Evolutionary conservation across 2,888 invertebrate genomes (phyloP).

Genomic region (Sinopyrophorus schimmeli): DNA sequence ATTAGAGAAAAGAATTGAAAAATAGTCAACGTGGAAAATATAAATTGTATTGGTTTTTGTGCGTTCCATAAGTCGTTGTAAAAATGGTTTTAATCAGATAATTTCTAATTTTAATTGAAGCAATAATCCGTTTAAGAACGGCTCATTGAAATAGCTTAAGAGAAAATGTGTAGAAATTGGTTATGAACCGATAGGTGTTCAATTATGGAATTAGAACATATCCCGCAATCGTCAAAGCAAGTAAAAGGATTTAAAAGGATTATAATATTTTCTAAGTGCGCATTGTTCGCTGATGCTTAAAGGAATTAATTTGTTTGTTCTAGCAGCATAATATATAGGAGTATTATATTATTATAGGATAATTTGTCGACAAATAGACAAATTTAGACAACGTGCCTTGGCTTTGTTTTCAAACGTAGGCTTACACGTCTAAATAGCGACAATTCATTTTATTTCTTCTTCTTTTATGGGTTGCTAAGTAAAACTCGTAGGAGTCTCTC

Average conservation of each 20-base stretch:
- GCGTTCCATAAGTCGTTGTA: too few relatives aligned
- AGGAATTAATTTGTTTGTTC: conserved; percentile 11
- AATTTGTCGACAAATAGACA: conserved; percentile 10
- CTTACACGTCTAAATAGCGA: conserved; percentile 8
- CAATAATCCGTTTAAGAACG: too few relatives aligned
- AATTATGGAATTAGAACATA: conserved; percentile 4
- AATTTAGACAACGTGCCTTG: conserved; percentile 9
- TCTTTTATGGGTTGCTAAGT: conserved; percentile 12
- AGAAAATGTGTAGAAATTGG: too few relatives aligned
- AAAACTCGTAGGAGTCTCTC: conserved; percentile 3
- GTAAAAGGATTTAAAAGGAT: conserved; percentile 11
- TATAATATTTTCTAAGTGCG: conserved; percentile 8
- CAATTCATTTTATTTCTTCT: conserved; percentile 3
- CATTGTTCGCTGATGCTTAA: conserved; percentile 9
- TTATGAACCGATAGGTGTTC: neutral
- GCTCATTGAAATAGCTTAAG: too few relatives aligned
- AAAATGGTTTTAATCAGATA: too few relatives aligned
- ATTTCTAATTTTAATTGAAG: too few relatives aligned
- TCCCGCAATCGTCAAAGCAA: conserved; percentile 3
- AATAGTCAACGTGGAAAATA: too few relatives aligned
- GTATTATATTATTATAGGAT: conserved; percentile 11
- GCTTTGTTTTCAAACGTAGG: conserved; percentile 6
- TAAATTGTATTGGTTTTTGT: too few relatives aligned
- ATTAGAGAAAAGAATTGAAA: too few relatives aligned
- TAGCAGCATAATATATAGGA: conserved; percentile 8